Base-by-base conservation (phyloP, 2,797 vertebrate species). In the Lacerta bilineata region DNA sequence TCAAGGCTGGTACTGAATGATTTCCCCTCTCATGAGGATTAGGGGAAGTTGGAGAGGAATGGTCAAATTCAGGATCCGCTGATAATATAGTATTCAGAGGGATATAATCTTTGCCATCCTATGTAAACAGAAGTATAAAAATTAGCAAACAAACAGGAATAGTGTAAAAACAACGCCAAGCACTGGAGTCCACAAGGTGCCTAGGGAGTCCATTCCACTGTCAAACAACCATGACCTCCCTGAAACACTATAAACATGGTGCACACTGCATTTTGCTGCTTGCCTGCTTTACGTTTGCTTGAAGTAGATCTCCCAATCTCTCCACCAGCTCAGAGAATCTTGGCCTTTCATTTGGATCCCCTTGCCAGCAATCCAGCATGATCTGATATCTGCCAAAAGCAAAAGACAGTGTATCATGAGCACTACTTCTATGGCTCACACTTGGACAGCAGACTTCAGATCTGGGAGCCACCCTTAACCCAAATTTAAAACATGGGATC, bases 61-160 rank as follows among this genome's bases (percentile, higher is more conserved):
- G 94, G 3, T 78, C 86, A 84, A 95, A 94, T 1, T 80, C 93
- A 75, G 18, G 91, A 71, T 94, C 95, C 64, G 92, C 95, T 59
- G 93, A 91, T 90, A 97, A 86, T 88, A 98, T 96, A 1, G 96
- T 93, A 20, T 96, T 97, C 84, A 99, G 93, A 11, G 98, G 98
- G 94, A 99, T 98, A 66, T 99, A 99, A 91, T 99, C 98, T 93
- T 99, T 99, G 66, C 98, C 98, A 46, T 97, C 98, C 98, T 99
- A 92, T 69, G 94, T 2, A 13, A 20, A 76, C 59, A 64, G 1
- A 39, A 91, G 77, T 33, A 92, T 83, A 86, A 41, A 61, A 83
- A 50, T 59, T 0, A 0, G 93, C 83, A 91, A 6, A 27, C 1
- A 77, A 18, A 64, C 17, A 81, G 10, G 43, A 59, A 79, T 39